A percentile compares a stretch with the other conserved stretches of the same genome.
These are phyloP conservation scores for Champsocephalus esox DNA, from an alignment of 2,797 vertebrate genomes.

Conservation along the genomic window DNA sequence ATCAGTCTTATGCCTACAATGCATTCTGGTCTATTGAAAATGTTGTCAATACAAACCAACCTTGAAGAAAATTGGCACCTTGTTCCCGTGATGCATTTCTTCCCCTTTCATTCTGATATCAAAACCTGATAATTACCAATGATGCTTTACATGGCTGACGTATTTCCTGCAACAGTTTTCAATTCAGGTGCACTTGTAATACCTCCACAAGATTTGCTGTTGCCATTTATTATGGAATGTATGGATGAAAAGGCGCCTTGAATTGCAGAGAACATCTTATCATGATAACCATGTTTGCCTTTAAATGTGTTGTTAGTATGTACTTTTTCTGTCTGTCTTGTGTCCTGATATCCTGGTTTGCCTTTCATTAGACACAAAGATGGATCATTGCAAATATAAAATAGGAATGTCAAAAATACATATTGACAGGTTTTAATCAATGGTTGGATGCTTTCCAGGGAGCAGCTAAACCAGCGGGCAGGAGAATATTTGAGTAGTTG, in stretches of 20 bases:
- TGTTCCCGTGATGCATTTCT: background rate
- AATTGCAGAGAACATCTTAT: too few relatives aligned
- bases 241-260: too few relatives aligned
- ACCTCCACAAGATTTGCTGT: too few relatives aligned
- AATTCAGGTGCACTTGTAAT: too few relatives aligned
- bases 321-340: background rate
- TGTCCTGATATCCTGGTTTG: slow-evolving; percentile 2
- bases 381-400: background rate
- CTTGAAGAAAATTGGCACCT: background rate
- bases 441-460: background rate
- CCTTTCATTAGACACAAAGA: background rate
- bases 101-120: background rate
- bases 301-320: background rate
- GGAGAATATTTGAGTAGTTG: slow-evolving; percentile 1
- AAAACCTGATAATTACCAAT: background rate
- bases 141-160: too few relatives aligned
- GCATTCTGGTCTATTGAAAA: background rate
- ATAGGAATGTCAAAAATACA: background rate
- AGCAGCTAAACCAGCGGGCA: background rate
- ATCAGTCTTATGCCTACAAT: background rate
- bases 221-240: background rate
- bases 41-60: background rate
- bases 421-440: background rate
- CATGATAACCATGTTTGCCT: too few relatives aligned
- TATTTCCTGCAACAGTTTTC: too few relatives aligned